These are phyloP conservation scores for Plebejus anna DNA, from an alignment of 2,888 invertebrate species.

Conservation along the genomic window DNA sequence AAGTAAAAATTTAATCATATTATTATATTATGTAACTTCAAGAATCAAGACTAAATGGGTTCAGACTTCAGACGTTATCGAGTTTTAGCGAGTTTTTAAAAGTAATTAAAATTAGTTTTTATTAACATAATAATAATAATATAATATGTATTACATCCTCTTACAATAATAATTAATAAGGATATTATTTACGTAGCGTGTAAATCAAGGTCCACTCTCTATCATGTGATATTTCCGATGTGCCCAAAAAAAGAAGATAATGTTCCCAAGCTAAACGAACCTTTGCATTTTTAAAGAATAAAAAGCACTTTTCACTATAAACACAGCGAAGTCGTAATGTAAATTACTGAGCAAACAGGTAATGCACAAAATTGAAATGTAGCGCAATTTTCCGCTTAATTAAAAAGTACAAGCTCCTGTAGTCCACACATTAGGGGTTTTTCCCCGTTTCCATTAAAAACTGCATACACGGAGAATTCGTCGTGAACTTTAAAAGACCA, in stretches of 20 bases:
- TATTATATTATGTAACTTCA: too few relatives aligned
- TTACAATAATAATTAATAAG: too few relatives aligned
- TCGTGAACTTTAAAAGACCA: conserved; percentile 24
- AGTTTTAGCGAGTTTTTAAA: too few relatives aligned
- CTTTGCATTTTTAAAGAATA: neutral
- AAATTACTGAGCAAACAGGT: neutral
- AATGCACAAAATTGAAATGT: conserved; percentile 16
- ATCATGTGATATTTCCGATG: neutral
- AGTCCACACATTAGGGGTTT: neutral
- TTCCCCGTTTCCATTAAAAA: conserved; percentile 4
- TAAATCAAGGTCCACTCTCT: too few relatives aligned
- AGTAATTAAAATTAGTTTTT: too few relatives aligned
- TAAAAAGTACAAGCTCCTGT: conserved; percentile 8
- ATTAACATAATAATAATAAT: too few relatives aligned
- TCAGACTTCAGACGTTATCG: too few relatives aligned
- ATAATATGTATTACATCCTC: too few relatives aligned
- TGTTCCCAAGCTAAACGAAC: neutral
- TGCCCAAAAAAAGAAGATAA: neutral
- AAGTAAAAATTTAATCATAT: too few relatives aligned
- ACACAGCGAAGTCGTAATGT: neutral
- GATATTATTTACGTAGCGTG: too few relatives aligned
- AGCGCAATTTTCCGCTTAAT: conserved; percentile 11
- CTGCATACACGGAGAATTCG: conserved; percentile 22
- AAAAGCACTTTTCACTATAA: neutral
- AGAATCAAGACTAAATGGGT: too few relatives aligned